Base-by-base conservation (phyloP, 2,113 vertebrate species). In the Phainopepla nitens region DNA sequence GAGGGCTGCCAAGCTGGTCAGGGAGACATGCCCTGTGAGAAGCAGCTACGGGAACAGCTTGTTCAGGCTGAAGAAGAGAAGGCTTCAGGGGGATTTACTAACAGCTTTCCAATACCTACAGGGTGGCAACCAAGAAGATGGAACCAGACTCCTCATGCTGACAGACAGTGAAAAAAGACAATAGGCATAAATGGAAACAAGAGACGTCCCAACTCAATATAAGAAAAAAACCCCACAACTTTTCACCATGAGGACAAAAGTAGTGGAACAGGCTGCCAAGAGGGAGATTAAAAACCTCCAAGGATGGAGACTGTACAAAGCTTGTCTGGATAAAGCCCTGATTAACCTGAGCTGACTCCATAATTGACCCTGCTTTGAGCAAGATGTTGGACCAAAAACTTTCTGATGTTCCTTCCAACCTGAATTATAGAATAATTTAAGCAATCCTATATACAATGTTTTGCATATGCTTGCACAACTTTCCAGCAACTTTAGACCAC, bases 1-100 rank as follows among this genome's bases (percentile, higher is more conserved):
- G n/a, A 81, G 22, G 10, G 22, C 69, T 93, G 94, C 80, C 96
- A 97, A 93, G 54, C 66, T 86, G 86, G 64, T 78, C 86, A 93
- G 60, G 58, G 39, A 93, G 41, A 90, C 86, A 83, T 62, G 76
- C 47, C 82, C 86, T 83, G 42, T 51, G 42, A 90, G 70, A 77
- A 69, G 42, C 75, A 82, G 49, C 78, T 84, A 72, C 29, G 8
- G 31, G 82, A 97, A 96, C 82, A 86, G 60, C 33, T 90, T 92
- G 92, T 90, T 90, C 94, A 93, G 39, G 24, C 50, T 45, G 36
- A 27, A 72, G 41, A 81, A 47, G 7, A 69, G 27, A 78, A 85
- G 9, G 35, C 33, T 90, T 73, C 51, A 47, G 56, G n/a, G 50
- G 28, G 19, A 91, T 51, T 71, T 77, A 47, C 58, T 45, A 81